Evolutionary conservation across 1,140 invertebrate species (phyloP), one percentile per base, ranked within the genome.

Genomic region (Drosophila watanabei): DNA sequence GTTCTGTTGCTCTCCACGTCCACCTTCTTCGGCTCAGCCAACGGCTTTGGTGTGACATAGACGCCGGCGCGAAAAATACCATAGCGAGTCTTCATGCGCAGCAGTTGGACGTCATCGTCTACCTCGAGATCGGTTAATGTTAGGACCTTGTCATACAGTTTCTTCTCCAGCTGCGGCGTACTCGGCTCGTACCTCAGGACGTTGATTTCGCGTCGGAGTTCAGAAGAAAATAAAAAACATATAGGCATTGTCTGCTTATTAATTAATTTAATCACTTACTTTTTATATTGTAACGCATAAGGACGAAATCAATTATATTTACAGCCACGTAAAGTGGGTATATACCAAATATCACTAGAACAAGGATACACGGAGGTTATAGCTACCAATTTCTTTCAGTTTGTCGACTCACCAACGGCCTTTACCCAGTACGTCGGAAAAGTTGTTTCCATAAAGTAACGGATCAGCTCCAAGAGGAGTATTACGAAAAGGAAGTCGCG

Each of bases 401-500:
- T 39, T 37, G 4, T 16, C 10, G 4, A 58, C 69, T 52, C 20
- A 88, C 84, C 5, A 1, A 49, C 1, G 10, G 61, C 28, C 18
- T 80, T 75, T 2, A 20, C 9, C 37, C 13, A 54, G 11, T 24
- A 0, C 2, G 20, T 0, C 20, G 13, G n/a, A 11, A 5, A 0
- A 13, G 0, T 1, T 8, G 33, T 4, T 0, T 10, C 4, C 20
- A 11, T 6, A 0, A 7, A 52, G 9, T 43, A 30, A 5, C 48
- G 43, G 0, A 77, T 16, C 24, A 68, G 6, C 14, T 71, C 65
- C 0, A 80, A 0, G 4, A 51, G 33, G 11, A 88, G 32, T 20
- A 61, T 4, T 0, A 89, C 32, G n/a, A 89, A 81, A 4, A 88
- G 16, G 1, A 81, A n/a, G 46, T 89, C 86, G 0, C 70, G 49